These are phyloP conservation scores for Borostomias antarcticus DNA, from an alignment of 2,797 vertebrate species.

Conservation along the genomic window DNA sequence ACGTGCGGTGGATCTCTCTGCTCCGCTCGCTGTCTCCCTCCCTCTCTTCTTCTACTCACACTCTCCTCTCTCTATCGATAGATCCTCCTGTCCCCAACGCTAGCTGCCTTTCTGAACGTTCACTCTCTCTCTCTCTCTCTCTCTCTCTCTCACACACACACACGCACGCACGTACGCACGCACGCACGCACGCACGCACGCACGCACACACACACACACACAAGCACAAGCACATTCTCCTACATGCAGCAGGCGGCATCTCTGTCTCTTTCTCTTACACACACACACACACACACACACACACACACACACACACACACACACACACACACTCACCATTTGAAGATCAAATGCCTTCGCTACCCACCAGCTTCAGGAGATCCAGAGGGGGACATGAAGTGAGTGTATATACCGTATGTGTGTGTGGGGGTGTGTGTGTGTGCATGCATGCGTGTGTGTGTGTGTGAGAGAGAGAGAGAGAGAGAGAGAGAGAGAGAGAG, in stretches of 20 bases:
- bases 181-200: slow-evolving; percentile 8
- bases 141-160: slow-evolving; percentile 26
- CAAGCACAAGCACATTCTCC: no score
- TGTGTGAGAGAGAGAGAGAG: slow-evolving; percentile 6
- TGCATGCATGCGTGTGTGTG: neutral
- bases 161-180: slow-evolving; percentile 19
- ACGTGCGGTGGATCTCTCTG: slow-evolving; percentile 48
- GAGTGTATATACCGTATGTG: slow-evolving; percentile 31
- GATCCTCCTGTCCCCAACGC: slow-evolving; percentile 34
- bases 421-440: slow-evolving; percentile 16
- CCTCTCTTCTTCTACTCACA: slow-evolving; percentile 20
- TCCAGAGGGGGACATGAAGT: slow-evolving; percentile 30
- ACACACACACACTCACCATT: slow-evolving; percentile 20
- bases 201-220: no score
- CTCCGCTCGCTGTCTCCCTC: slow-evolving; percentile 20
- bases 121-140: slow-evolving; percentile 3
- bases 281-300: neutral
- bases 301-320: slow-evolving; percentile 15
- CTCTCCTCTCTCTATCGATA: slow-evolving; percentile 19
- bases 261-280: neutral
- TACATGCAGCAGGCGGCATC: neutral
- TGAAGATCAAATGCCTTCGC: slow-evolving; percentile 31
- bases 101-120: slow-evolving; percentile 55
- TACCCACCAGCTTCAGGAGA: slow-evolving; percentile 32
- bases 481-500: neutral